Conservation (phyloP, 1,140 invertebrate species). For the Parapsyche elsis region DNA sequence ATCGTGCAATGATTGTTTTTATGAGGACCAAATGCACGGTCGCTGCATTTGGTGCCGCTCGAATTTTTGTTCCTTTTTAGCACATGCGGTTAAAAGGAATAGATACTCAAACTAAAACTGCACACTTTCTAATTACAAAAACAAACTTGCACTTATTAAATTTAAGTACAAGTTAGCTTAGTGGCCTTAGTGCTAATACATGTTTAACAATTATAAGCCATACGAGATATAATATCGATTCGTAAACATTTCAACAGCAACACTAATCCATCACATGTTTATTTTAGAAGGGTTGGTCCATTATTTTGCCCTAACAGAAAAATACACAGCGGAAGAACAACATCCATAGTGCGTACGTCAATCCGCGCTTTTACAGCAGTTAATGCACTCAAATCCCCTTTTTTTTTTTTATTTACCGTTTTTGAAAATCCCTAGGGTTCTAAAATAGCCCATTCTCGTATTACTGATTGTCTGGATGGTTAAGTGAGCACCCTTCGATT, state of each 20-base stretch:
- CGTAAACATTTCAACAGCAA: too few species aligned
- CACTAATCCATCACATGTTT: background rate
- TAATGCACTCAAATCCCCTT: background rate
- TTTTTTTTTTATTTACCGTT: background rate
- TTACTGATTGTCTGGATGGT: background rate
- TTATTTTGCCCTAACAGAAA: background rate
- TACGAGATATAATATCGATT: background rate
- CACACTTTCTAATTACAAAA: too few species aligned
- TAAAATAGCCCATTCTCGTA: conserved; percentile 9
- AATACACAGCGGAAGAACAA: background rate
- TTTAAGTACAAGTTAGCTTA: too few species aligned
- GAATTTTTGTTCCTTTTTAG: too few species aligned
- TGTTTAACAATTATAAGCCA: background rate
- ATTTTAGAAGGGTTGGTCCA: conserved; percentile 2
- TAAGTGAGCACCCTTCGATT: conserved; percentile 18
- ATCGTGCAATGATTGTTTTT: too few species aligned
- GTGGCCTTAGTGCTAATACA: background rate
- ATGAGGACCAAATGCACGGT: too few species aligned
- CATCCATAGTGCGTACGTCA: conserved; percentile 2
- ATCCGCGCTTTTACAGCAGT: conserved; percentile 8
- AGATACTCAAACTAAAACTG: too few species aligned
- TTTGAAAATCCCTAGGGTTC: conserved; percentile 1
- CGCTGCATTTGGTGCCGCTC: too few species aligned
- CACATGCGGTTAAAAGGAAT: too few species aligned
- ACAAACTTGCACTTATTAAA: too few species aligned